Conservation (phyloP, 2,113 vertebrate species). For the Melanerpes aurifrons region DNA sequence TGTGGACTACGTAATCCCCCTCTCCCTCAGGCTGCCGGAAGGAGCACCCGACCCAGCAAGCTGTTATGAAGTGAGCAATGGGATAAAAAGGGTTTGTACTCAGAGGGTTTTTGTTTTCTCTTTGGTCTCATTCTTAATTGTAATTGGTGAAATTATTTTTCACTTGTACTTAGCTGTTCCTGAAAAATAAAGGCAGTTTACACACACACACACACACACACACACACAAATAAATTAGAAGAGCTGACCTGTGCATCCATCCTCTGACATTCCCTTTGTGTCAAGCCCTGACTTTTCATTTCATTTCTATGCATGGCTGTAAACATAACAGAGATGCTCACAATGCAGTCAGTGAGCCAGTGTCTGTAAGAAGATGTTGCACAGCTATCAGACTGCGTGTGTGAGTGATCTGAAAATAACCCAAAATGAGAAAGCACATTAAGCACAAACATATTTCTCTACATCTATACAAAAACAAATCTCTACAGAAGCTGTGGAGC, state of each 20-base stretch:
- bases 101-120: background rate
- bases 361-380: background rate
- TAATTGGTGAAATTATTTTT: conserved; percentile 5
- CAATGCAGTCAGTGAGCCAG: background rate
- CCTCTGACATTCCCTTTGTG: background rate
- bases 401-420: conserved; percentile 1
- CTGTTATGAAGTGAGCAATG: conserved; percentile 5
- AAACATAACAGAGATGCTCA: background rate
- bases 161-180: conserved; percentile 19
- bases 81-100: background rate
- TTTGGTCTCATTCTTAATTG: background rate
- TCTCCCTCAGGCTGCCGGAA: background rate
- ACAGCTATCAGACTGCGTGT: background rate
- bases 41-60: background rate
- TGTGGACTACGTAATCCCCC: background rate
- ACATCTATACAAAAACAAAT: background rate
- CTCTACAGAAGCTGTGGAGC: background rate
- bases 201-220: background rate
- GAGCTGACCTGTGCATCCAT: background rate
- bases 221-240: background rate
- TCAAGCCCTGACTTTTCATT: background rate
- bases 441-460: background rate
- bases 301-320: background rate
- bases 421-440: background rate
- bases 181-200: conserved; percentile 15